Conservation (phyloP, 2,888 invertebrate species). For the Rhorus exstirpatorius region DNA sequence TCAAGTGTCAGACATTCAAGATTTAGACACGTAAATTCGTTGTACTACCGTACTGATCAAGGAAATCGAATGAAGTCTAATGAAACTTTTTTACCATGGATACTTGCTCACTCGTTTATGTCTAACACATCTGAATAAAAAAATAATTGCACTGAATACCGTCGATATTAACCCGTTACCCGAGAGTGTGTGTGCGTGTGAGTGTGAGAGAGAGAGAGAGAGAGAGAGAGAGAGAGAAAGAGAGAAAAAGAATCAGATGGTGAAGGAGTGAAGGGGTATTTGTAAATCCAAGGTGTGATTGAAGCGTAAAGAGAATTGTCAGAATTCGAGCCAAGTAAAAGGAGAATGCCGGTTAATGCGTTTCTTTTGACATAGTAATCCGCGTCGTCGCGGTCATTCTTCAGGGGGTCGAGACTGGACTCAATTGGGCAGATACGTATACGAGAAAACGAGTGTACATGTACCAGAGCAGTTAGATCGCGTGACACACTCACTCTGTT, state of each 20-base stretch:
- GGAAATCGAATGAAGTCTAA: background rate
- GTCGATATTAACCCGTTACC: slow-evolving; percentile 14
- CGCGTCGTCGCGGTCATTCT: slow-evolving; percentile 28
- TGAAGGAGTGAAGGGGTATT: slow-evolving; percentile 58
- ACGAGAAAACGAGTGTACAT: slow-evolving; percentile 10
- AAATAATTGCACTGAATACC: background rate
- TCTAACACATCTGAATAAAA: background rate
- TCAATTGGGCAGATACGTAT: slow-evolving; percentile 9
- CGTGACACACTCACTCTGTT: slow-evolving; percentile 54
- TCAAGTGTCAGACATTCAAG: background rate
- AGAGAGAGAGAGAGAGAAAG: background rate
- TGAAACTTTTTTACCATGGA: background rate
- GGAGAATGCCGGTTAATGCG: slow-evolving; percentile 29
- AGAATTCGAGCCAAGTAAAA: slow-evolving; percentile 41
- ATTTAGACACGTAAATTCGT: slow-evolving; percentile 1
- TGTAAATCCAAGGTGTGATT: slow-evolving; percentile 12
- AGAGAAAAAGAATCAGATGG: background rate
- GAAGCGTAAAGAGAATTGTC: slow-evolving; percentile 58
- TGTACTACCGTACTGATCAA: background rate
- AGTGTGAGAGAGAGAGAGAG: background rate
- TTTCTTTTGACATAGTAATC: slow-evolving; percentile 55
- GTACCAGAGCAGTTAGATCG: slow-evolving; percentile 24
- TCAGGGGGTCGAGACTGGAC: too few species aligned
- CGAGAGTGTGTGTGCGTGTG: too few species aligned
- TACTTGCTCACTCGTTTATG: background rate